Conservation (phyloP, 2,113 vertebrate species). For the Pelobates fuscus region DNA sequence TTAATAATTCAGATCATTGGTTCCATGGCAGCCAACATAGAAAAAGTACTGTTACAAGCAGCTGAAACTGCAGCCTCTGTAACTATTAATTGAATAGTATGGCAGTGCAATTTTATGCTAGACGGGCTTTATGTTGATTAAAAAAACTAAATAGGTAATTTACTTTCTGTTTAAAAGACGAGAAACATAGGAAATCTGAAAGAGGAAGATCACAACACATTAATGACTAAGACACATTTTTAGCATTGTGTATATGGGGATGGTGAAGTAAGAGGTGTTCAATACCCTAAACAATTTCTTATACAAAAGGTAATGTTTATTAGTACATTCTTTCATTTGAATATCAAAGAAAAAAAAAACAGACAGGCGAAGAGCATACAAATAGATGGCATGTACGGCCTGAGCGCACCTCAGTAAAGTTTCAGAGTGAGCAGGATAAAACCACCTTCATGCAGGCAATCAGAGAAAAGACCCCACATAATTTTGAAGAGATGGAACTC, state of each 20-base stretch:
- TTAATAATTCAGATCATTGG: slow-evolving; percentile 56
- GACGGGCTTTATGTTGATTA: slow-evolving; percentile 44
- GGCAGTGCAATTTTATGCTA: slow-evolving; percentile 32
- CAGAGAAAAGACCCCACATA: no score
- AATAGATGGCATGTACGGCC: no score
- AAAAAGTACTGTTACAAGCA: slow-evolving; percentile 46
- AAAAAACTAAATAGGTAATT: slow-evolving; percentile 42
- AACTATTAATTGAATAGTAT: slow-evolving; percentile 49
- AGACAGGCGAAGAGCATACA: no score
- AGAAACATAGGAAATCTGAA: slow-evolving; percentile 13
- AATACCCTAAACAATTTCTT: no score
- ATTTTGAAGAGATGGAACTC: no score
- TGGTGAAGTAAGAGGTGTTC: no score
- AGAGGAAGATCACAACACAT: not conserved
- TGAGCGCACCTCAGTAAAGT: no score
- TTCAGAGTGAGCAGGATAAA: no score
- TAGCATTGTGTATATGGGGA: not conserved
- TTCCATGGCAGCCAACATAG: slow-evolving; percentile 49
- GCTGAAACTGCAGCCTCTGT: slow-evolving; percentile 14
- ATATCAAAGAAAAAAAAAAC: no score
- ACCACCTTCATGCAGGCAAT: no score
- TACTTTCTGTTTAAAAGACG: slow-evolving; percentile 30
- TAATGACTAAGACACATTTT: not conserved
- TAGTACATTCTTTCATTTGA: no score
- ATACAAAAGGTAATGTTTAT: no score